Conservation (phyloP, 2,888 invertebrate species). For the Capitulum mitella region DNA sequence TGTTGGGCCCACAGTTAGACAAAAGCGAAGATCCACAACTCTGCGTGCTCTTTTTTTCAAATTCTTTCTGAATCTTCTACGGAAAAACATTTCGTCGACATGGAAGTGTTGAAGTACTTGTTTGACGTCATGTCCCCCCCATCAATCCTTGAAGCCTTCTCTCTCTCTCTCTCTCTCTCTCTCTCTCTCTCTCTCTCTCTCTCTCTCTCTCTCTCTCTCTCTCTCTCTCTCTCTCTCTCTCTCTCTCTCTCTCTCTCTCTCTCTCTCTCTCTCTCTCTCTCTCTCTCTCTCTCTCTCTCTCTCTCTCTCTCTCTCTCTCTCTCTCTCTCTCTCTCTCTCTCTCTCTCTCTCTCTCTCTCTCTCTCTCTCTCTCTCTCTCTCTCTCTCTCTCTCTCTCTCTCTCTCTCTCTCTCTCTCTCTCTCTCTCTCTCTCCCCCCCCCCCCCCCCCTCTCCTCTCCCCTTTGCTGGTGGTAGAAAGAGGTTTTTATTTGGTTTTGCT, state of each 20-base stretch:
- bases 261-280: slow-evolving; percentile 13
- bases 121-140: too few species aligned
- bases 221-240: not conserved
- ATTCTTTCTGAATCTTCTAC: too few species aligned
- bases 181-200: slow-evolving; percentile 25
- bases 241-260: slow-evolving; percentile 30
- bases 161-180: slow-evolving; percentile 18
- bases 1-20: too few species aligned
- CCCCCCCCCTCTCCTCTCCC: not conserved
- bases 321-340: slow-evolving; percentile 22
- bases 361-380: slow-evolving; percentile 9
- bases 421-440: not conserved
- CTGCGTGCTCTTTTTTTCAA: too few species aligned
- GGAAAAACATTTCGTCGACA: too few species aligned
- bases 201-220: not conserved
- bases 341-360: slow-evolving; percentile 24
- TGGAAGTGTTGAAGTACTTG: too few species aligned
- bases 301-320: not conserved
- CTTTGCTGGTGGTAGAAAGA: too few species aligned
- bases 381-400: slow-evolving; percentile 25
- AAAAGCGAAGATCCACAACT: too few species aligned
- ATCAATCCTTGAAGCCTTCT: not conserved
- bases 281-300: slow-evolving; percentile 10
- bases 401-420: not conserved
- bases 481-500: too few species aligned